Evolutionary conservation across 2,888 invertebrate genomes (phyloP), one percentile per base, ranked within the genome.

Genomic region (Aspidapion aeneum): DNA sequence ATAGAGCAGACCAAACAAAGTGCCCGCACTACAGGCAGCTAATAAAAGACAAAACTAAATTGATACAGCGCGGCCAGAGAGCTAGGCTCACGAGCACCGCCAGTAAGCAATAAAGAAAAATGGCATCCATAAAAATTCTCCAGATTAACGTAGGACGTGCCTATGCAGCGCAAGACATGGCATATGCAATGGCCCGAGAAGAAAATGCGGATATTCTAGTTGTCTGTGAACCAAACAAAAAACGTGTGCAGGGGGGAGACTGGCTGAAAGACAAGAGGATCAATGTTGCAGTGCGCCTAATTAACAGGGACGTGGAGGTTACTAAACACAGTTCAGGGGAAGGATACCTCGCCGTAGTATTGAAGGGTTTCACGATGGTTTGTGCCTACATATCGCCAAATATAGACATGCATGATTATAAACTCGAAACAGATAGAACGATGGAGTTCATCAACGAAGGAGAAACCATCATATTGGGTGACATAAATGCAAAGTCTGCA

Each of bases 311-410:
- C 3, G 3, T 52, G 52, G 17, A 17, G 19, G 52, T 52, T n/a
- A 17, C 19, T 17, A 19, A 52, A 17, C 52, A 52, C 52, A 52
- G 18, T 9, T 17, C 19, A 52, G 52, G 52, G 19, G 19, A 52
- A 52, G 52, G 52, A n/a, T 52, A 52, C 19, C 17, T 52, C n/a
- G 19, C 19, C 52, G 3, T 52, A 19, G n/a, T 7, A 18, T n/a
- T 52, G n/a, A 52, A 52, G 19, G 52, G 19, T 18, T 52, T 17
- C 17, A 17, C 7, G 7, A 52, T 52, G 21, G 22, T 61, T 5
- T 50, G 59, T n/a, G 55, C 21, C 22, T 65, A 62, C 49, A 57
- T 63, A 17, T 65, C 65, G 18, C 60, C 63, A 55, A 65, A 60
- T 52, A 63, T 52, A 18, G 18, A 17, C 17, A 52, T 52, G 17